phyloP scores from a whole-genome alignment of 2,797 vertebrate genomes.

The Lateolabrax maculatus region DNA sequence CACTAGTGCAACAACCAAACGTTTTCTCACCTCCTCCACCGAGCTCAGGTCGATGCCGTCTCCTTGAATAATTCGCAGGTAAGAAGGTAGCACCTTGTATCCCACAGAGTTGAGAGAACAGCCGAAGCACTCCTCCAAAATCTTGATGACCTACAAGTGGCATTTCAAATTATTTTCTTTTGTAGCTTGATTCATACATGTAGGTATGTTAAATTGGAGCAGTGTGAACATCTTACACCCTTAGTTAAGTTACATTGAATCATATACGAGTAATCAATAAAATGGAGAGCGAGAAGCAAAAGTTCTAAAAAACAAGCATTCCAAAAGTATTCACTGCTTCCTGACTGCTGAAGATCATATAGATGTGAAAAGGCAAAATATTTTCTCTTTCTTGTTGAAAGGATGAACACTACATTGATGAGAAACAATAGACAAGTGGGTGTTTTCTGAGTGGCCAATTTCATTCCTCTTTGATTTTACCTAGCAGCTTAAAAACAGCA shows the following conservation, averaged over 20 bases:
- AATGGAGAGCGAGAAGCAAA: neutral
- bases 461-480: neutral
- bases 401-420: neutral
- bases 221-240: neutral
- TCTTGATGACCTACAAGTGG: slow-evolving; percentile 81
- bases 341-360: neutral
- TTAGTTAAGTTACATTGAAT: neutral
- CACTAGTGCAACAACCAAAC: neutral
- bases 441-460: neutral
- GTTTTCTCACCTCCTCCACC: slow-evolving; percentile 78
- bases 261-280: neutral
- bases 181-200: neutral
- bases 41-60: slow-evolving; percentile 86
- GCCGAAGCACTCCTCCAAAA: slow-evolving; percentile 85
- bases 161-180: neutral
- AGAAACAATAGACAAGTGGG: neutral
- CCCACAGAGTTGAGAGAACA: slow-evolving; percentile 81
- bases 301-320: no score
- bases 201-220: neutral
- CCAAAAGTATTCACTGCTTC: no score
- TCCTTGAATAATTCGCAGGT: slow-evolving; percentile 86
- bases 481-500: neutral
- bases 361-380: neutral
- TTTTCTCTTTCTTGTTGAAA: neutral
- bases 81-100: slow-evolving; percentile 86